phyloP scores from a whole-genome alignment of 2,888 invertebrate genomes.

The Blera fallax region DNA sequence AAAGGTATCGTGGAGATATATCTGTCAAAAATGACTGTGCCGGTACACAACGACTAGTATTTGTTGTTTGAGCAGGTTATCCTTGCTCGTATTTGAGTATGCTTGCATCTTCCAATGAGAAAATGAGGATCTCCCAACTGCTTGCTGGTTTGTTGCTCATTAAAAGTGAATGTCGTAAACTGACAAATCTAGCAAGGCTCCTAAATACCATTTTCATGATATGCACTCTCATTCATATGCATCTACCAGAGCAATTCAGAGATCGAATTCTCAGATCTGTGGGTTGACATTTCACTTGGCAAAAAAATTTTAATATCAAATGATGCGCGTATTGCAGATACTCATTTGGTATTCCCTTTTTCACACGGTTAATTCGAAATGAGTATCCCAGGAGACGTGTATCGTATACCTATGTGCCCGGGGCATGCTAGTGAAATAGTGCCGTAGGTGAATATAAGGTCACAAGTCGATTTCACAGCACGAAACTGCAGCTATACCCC shows the following conservation, averaged over 20 bases:
- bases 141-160: too few species aligned
- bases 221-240: neutral
- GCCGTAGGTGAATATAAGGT: slow-evolving; percentile 49
- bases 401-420: neutral
- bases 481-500: slow-evolving; percentile 28
- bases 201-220: too few species aligned
- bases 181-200: too few species aligned
- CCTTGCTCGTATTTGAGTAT: too few species aligned
- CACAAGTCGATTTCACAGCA: slow-evolving; percentile 52
- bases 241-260: neutral
- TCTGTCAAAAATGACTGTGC: too few species aligned
- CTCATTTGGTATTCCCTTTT: slow-evolving; percentile 69
- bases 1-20: too few species aligned
- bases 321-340: slow-evolving; percentile 72
- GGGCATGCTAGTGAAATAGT: slow-evolving; percentile 3
- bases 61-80: too few species aligned
- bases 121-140: too few species aligned
- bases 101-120: too few species aligned
- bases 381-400: slow-evolving; percentile 41
- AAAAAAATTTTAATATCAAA: slow-evolving; percentile 66
- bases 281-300: slow-evolving; percentile 44
- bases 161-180: too few species aligned
- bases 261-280: slow-evolving; percentile 55
- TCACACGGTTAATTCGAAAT: slow-evolving; percentile 64
- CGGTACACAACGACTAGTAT: too few species aligned